These are phyloP conservation scores for Acholoe squamosa DNA, from an alignment of 2,888 invertebrate genomes.

Conservation along the genomic window DNA sequence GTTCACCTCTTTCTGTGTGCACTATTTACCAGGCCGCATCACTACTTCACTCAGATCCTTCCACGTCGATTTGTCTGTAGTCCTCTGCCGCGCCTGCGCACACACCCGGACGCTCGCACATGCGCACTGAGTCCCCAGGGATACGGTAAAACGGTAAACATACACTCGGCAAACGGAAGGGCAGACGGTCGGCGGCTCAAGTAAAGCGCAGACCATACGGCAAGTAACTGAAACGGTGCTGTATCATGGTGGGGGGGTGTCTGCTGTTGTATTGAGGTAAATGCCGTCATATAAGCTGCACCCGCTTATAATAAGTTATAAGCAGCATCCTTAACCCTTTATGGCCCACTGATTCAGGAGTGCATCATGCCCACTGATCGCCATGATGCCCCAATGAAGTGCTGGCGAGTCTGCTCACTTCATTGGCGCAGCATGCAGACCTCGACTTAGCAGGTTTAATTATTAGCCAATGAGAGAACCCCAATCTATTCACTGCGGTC, in stretches of 20 bases:
- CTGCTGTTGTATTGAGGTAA: too few species aligned
- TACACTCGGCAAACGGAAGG: constrained; percentile 33
- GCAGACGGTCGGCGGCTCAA: background rate
- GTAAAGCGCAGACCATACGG: background rate
- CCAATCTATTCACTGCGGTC: too few species aligned
- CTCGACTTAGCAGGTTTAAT: too few species aligned
- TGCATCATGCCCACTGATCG: too few species aligned
- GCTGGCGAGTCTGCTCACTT: too few species aligned
- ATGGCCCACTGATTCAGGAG: too few species aligned
- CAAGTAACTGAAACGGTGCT: background rate
- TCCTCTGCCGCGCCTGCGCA: background rate
- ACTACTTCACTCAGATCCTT: background rate
- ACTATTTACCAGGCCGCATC: background rate
- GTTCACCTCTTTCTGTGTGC: background rate
- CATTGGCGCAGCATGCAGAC: too few species aligned
- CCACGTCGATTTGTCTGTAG: background rate
- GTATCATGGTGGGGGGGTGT: background rate
- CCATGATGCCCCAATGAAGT: too few species aligned
- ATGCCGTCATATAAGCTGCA: too few species aligned
- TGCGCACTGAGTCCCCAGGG: background rate
- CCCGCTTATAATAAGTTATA: too few species aligned
- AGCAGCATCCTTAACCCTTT: too few species aligned
- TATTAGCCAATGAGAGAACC: too few species aligned
- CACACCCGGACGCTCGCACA: background rate
- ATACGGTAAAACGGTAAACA: constrained; percentile 13